These are phyloP conservation scores for Aspidiotus rigidus DNA, from an alignment of 2,888 invertebrate species.

Conservation along the genomic window DNA sequence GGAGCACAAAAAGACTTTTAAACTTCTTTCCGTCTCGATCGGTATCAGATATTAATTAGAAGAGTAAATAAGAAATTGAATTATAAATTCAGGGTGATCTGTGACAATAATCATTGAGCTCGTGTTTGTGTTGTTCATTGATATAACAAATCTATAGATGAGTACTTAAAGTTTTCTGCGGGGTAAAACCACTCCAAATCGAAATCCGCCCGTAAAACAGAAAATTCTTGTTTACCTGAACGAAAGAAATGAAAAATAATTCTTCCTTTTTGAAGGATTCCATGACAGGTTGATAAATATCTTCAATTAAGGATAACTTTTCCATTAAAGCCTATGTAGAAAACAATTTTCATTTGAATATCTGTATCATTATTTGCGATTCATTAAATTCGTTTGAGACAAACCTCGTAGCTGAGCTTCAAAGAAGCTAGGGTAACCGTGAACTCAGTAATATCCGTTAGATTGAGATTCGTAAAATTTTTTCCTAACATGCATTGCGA, in stretches of 20 bases:
- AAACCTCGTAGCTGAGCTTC: constrained; percentile 43
- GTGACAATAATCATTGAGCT: too few species aligned
- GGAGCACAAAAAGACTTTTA: too few species aligned
- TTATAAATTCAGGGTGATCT: too few species aligned
- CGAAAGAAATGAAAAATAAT: constrained; percentile 50
- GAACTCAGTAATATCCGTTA: constrained; percentile 35
- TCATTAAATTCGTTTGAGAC: neutral
- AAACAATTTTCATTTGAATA: too few species aligned
- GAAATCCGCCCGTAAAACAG: neutral
- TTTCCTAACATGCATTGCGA: constrained; percentile 38
- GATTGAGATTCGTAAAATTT: constrained; percentile 41
- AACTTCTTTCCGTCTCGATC: too few species aligned
- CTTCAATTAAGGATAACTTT: constrained; percentile 39
- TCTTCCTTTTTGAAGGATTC: constrained; percentile 47
- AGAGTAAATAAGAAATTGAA: too few species aligned
- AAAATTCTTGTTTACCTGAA: constrained; percentile 44
- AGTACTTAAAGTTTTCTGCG: too few species aligned
- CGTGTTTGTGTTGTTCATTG: too few species aligned
- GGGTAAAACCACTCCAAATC: too few species aligned
- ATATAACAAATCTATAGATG: too few species aligned
- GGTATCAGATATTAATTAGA: too few species aligned
- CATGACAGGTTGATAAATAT: constrained; percentile 46
- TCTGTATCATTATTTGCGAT: too few species aligned
- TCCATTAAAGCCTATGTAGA: constrained; percentile 39
- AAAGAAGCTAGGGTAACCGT: constrained; percentile 42